A percentile compares a stretch with the other conserved stretches of the same genome.
Conservation (phyloP, 2,888 invertebrate species). For the Chrysina gloriosa region DNA sequence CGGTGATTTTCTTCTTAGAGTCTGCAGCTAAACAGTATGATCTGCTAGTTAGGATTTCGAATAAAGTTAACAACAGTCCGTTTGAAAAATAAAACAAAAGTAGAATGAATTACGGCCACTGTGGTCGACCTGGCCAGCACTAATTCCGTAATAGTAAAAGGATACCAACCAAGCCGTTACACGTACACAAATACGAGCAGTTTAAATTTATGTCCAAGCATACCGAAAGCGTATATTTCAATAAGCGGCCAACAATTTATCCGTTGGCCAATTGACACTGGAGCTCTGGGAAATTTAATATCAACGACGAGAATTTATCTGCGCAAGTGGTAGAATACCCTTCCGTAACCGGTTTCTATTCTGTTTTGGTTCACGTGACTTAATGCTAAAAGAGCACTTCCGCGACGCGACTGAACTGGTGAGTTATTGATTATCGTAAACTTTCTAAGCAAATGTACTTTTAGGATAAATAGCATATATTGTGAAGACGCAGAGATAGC, state of each 20-base stretch:
- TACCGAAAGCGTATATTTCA: constrained; percentile 21
- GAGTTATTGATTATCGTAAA: background rate
- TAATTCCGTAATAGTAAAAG: constrained; percentile 16
- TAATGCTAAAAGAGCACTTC: background rate
- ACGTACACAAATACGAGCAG: constrained; percentile 9
- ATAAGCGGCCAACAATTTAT: constrained; percentile 40
- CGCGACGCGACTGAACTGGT: background rate
- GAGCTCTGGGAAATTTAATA: constrained; percentile 41
- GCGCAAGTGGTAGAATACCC: constrained; percentile 1
- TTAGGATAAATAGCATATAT: background rate
- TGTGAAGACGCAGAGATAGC: too few relatives aligned
- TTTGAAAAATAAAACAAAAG: background rate
- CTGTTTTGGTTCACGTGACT: constrained; percentile 6
- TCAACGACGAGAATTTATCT: constrained; percentile 21
- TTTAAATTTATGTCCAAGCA: constrained; percentile 28
- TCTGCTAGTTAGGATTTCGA: background rate
- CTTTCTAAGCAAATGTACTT: background rate
- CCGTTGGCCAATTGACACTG: constrained; percentile 31
- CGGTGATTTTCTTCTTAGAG: too few relatives aligned
- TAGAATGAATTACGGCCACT: background rate
- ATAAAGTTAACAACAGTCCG: background rate
- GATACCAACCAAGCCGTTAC: background rate
- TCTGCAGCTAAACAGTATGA: too few relatives aligned
- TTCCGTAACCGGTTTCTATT: constrained; percentile 12
- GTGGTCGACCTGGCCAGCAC: background rate